Percentiles rank a stretch among this genome's conserved stretches.
phyloP scores from a whole-genome alignment of 30 jellyfish, hydroid and myxozoan species.

The Hydra vulgaris region DNA sequence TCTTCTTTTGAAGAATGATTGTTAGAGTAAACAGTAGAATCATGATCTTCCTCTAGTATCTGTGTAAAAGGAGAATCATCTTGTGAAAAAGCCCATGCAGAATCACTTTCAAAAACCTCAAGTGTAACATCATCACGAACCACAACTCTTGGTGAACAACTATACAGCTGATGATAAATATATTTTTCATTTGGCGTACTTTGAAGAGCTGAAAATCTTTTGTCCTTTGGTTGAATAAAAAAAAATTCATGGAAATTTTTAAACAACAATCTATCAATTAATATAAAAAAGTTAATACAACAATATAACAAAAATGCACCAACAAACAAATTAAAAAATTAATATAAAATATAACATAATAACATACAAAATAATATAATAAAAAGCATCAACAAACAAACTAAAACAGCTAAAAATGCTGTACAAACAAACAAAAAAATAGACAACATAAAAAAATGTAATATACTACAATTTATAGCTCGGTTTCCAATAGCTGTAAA shows the following conservation, averaged over 20 bases:
- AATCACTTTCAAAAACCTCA: slow-evolving; percentile 47
- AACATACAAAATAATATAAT: too few relatives aligned
- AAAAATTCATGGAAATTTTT: neutral
- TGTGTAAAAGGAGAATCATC: slow-evolving; percentile 36
- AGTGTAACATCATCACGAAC: slow-evolving; percentile 57
- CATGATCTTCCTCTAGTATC: slow-evolving; percentile 20
- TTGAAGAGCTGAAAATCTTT: neutral
- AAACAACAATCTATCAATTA: neutral
- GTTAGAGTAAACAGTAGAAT: neutral
- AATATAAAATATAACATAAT: neutral
- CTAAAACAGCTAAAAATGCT: too few relatives aligned
- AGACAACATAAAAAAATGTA: too few relatives aligned
- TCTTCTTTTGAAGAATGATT: neutral
- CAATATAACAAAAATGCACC: neutral
- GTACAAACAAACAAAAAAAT: too few relatives aligned
- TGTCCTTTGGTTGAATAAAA: neutral
- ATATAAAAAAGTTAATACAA: neutral
- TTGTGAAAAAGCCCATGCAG: slow-evolving; percentile 55
- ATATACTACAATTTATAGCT: too few relatives aligned
- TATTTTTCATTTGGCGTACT: slow-evolving; percentile 2
- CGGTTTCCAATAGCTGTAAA: too few relatives aligned
- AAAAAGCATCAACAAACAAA: too few relatives aligned
- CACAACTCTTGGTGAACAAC: slow-evolving; percentile 47
- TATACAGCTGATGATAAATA: slow-evolving; percentile 28
- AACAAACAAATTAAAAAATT: neutral